A percentile compares a stretch with the other conserved stretches of the same genome.
phyloP scores from a whole-genome alignment of 2,113 vertebrate genomes.

The Jacana jacana region DNA sequence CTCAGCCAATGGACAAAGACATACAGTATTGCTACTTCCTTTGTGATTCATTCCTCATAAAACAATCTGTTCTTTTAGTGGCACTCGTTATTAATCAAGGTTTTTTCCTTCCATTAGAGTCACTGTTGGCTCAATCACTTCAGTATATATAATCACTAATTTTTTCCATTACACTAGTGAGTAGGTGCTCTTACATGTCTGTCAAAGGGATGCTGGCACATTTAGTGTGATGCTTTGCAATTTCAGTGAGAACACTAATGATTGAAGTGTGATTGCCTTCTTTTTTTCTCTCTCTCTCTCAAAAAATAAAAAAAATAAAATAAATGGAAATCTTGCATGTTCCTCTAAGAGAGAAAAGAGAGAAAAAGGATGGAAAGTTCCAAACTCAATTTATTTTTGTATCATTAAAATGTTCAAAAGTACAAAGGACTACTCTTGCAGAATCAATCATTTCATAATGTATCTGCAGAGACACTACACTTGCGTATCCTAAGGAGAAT shows the following conservation, averaged over 20 bases:
- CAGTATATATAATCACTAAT: conserved; percentile 52
- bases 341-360: not conserved
- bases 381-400: conserved; percentile 23
- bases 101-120: conserved; percentile 51
- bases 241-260: conserved; percentile 51
- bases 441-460: conserved; percentile 46
- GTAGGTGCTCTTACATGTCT: conserved; percentile 38
- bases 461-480: conserved; percentile 1
- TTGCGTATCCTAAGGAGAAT: not conserved
- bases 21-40: not conserved
- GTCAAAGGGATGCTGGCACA: conserved; percentile 31
- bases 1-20: conserved; percentile 21
- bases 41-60: conserved; percentile 47
- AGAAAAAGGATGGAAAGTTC: conserved; percentile 39
- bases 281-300: not conserved
- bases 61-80: conserved; percentile 37
- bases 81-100: conserved; percentile 62
- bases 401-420: conserved; percentile 4
- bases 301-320: not conserved
- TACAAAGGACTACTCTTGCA: conserved; percentile 6
- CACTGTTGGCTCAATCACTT: conserved; percentile 47
- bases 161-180: conserved; percentile 39
- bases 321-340: not conserved
- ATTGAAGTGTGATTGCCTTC: conserved; percentile 29
- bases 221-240: conserved; percentile 32